A percentile compares a stretch with the other conserved stretches of the same genome.
Evolutionary conservation across 2,113 vertebrate species (phyloP).

Genomic region (Halcyon senegalensis): DNA sequence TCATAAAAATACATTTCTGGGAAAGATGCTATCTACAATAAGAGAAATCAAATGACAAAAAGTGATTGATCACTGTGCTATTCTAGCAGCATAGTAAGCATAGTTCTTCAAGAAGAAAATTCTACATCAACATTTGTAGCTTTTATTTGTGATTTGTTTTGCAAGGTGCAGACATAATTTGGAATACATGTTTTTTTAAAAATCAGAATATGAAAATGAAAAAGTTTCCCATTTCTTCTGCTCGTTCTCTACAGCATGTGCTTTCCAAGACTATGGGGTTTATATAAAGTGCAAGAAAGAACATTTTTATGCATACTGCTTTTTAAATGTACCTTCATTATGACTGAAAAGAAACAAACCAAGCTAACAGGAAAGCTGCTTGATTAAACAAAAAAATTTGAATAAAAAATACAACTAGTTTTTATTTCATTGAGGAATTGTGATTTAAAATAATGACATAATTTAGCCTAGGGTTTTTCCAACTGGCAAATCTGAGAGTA

Average conservation of each 20-base stretch:
- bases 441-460: not conserved
- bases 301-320: not conserved
- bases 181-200: not conserved
- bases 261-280: not conserved
- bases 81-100: not conserved
- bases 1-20: not conserved
- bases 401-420: not conserved
- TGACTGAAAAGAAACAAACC: not conserved
- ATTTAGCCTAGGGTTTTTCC: not conserved
- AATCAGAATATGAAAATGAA: not conserved
- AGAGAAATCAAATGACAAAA: not conserved
- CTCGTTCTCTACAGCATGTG: fast-evolving
- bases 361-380: not conserved
- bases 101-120: not conserved
- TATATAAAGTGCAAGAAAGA: not conserved
- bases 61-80: not conserved
- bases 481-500: not conserved
- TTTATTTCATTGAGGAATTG: not conserved
- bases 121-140: not conserved
- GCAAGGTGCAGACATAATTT: not conserved
- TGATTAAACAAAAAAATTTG: not conserved
- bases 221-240: not conserved
- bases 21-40: not conserved
- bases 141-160: not conserved
- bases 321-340: not conserved